Percentiles rank a stretch among this genome's conserved stretches.
Evolutionary conservation across 2,797 vertebrate genomes (phyloP).

Genomic region (Novumbra hubbsi): DNA sequence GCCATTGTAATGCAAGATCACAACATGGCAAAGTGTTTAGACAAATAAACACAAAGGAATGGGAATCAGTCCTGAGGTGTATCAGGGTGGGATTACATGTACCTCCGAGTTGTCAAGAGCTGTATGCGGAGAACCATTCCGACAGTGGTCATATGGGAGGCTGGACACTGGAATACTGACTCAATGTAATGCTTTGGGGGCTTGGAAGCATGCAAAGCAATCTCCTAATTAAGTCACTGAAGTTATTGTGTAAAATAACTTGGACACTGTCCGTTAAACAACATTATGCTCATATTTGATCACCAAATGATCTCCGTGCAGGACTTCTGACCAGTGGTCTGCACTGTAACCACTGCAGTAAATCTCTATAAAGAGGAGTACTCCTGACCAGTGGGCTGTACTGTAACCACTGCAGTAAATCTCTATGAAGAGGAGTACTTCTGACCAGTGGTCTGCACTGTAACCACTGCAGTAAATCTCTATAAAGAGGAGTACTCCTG

Average conservation of each 20-base stretch:
- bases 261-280: background rate
- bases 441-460: no score
- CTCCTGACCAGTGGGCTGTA: no score
- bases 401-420: no score
- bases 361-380: no score
- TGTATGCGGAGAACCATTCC: background rate
- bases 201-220: background rate
- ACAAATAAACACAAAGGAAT: background rate
- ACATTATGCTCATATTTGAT: background rate
- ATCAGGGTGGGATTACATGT: background rate
- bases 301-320: background rate
- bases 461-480: no score
- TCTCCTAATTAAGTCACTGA: background rate
- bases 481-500: no score
- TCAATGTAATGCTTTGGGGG: background rate
- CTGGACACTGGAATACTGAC: background rate
- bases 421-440: no score
- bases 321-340: no score
- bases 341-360: no score
- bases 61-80: background rate
- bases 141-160: background rate
- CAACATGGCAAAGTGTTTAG: background rate
- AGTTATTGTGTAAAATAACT: background rate
- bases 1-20: background rate
- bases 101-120: background rate